Conservation (phyloP, 2,888 invertebrate species). For the Drosophila differens region DNA sequence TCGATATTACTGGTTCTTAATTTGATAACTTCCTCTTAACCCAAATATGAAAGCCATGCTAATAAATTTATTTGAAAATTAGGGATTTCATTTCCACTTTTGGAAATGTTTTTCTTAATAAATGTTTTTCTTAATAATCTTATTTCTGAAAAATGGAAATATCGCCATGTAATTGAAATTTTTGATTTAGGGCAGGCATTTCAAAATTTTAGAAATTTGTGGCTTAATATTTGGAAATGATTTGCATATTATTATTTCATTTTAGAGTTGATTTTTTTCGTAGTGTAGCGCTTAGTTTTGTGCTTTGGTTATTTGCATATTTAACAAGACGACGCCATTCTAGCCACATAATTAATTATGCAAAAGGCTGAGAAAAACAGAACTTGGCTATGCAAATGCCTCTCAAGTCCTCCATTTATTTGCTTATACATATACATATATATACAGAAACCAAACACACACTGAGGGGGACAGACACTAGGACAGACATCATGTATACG, state of each 20-base stretch:
- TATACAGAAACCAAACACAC: background rate
- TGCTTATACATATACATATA: slow-evolving; percentile 1
- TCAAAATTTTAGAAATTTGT: rapidly evolving
- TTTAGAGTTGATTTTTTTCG: background rate
- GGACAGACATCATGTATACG: slow-evolving; percentile 57
- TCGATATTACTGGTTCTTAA: background rate
- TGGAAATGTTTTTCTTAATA: background rate
- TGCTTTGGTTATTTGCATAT: slow-evolving; percentile 71
- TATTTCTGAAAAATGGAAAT: background rate
- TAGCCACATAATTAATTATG: slow-evolving; percentile 80
- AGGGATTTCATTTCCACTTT: too few relatives aligned
- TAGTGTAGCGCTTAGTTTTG: background rate
- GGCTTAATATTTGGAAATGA: background rate
- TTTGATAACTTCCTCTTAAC: background rate
- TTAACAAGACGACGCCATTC: slow-evolving; percentile 71
- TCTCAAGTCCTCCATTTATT: slow-evolving; percentile 25
- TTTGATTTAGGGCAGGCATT: background rate
- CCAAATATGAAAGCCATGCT: background rate
- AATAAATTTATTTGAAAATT: too few relatives aligned
- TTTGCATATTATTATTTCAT: background rate
- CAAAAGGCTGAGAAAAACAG: slow-evolving; percentile 66
- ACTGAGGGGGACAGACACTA: too few relatives aligned
- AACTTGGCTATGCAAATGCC: slow-evolving; percentile 58
- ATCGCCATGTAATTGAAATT: background rate
- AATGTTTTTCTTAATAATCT: background rate